These are phyloP conservation scores for Sinosuthora webbiana DNA, from an alignment of 2,113 vertebrate genomes.

Conservation along the genomic window DNA sequence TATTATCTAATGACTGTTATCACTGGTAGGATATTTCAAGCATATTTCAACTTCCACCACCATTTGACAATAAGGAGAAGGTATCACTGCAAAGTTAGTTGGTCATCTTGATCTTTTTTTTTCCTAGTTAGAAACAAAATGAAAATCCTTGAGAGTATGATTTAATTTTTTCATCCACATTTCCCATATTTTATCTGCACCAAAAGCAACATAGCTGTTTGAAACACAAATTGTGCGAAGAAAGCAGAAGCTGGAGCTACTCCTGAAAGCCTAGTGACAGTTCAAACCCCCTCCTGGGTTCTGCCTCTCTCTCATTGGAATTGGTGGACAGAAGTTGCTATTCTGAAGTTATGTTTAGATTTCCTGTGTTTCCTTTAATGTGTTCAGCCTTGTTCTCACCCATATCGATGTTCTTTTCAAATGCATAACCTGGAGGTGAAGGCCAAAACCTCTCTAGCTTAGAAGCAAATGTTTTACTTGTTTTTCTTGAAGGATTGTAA, in stretches of 20 bases:
- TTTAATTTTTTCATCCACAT: neutral
- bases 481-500: slow-evolving; percentile 22
- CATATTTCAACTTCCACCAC: neutral
- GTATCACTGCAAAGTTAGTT: neutral
- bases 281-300: neutral
- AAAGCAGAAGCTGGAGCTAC: neutral
- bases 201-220: neutral
- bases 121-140: neutral
- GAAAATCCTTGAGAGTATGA: neutral
- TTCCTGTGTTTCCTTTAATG: neutral
- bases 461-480: neutral
- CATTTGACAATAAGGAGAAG: neutral
- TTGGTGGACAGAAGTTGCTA: neutral
- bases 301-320: neutral
- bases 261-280: neutral
- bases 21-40: neutral
- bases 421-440: neutral
- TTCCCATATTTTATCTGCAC: neutral
- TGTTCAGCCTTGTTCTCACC: neutral
- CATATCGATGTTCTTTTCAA: neutral
- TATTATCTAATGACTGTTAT: neutral
- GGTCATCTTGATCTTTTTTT: neutral
- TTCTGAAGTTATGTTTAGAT: neutral
- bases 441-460: neutral
- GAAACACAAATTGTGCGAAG: neutral